These are phyloP conservation scores for Myotis planiceps DNA, from an alignment of 2,797 vertebrate species.

Conservation along the genomic window DNA sequence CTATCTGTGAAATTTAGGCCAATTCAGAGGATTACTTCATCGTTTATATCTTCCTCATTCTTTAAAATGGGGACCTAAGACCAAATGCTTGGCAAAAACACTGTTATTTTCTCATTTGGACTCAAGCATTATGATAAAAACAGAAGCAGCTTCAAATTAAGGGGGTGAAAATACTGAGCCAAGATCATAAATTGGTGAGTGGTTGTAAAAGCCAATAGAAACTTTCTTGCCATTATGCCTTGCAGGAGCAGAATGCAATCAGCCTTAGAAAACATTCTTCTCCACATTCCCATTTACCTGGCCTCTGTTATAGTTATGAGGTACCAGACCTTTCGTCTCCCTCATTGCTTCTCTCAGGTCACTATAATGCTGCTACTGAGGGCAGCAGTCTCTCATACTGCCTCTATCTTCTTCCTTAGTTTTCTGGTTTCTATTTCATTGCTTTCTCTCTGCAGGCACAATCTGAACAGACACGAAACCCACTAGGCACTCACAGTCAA, in stretches of 20 bases:
- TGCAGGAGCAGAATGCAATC: background rate
- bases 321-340: background rate
- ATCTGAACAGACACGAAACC: background rate
- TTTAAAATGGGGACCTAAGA: slow-evolving; percentile 18
- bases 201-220: background rate
- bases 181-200: background rate
- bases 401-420: background rate
- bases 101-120: background rate
- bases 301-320: background rate
- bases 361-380: background rate
- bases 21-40: background rate
- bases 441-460: slow-evolving; percentile 6
- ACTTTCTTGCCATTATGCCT: background rate
- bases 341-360: background rate
- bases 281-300: background rate
- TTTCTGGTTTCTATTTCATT: slow-evolving; percentile 10
- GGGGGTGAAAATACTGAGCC: background rate
- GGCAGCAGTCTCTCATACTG: background rate
- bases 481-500: slow-evolving; percentile 9
- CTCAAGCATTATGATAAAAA: background rate
- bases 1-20: background rate
- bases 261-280: background rate
- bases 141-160: background rate
- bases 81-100: background rate
- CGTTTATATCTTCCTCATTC: background rate